These are phyloP conservation scores for Gadus chalcogrammus DNA, from an alignment of 2,113 vertebrate genomes.

Conservation along the genomic window DNA sequence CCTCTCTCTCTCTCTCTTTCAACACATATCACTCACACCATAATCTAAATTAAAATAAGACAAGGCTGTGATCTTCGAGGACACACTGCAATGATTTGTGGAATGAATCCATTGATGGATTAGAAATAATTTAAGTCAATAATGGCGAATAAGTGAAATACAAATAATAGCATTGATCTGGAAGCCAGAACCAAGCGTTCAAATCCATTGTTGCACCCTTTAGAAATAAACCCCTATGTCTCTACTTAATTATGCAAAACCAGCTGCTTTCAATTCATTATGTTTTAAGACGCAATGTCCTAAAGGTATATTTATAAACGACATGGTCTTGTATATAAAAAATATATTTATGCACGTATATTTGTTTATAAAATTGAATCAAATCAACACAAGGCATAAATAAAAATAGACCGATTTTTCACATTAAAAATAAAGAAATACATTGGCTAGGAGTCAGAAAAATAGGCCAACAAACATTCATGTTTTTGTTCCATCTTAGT, in stretches of 20 bases:
- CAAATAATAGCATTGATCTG: not conserved
- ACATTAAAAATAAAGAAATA: slow-evolving; percentile 62
- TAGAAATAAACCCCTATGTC: slow-evolving; percentile 63
- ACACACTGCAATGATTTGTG: too few relatives aligned
- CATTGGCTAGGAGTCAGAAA: slow-evolving; percentile 36
- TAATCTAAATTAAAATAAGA: too few relatives aligned
- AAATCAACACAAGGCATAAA: slow-evolving; percentile 81
- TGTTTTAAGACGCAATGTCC: slow-evolving; percentile 43
- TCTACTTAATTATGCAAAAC: slow-evolving; percentile 88
- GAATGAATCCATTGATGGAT: too few relatives aligned
- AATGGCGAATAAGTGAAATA: not conserved
- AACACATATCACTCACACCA: too few relatives aligned
- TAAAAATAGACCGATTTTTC: slow-evolving; percentile 78
- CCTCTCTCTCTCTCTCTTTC: not conserved
- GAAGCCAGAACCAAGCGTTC: slow-evolving; percentile 49
- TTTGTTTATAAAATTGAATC: slow-evolving; percentile 76
- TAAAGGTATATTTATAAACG: slow-evolving; percentile 71
- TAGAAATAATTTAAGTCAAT: too few relatives aligned
- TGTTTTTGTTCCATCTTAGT: slow-evolving; percentile 89
- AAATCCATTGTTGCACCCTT: slow-evolving; percentile 61
- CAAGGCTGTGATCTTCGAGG: too few relatives aligned
- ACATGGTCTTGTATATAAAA: slow-evolving; percentile 84
- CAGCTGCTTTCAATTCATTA: slow-evolving; percentile 80
- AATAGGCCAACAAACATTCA: slow-evolving; percentile 81
- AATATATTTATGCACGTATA: slow-evolving; percentile 89